These are phyloP conservation scores for Oscheius myriophilus DNA, from an alignment of 2,888 invertebrate genomes.

Conservation along the genomic window DNA sequence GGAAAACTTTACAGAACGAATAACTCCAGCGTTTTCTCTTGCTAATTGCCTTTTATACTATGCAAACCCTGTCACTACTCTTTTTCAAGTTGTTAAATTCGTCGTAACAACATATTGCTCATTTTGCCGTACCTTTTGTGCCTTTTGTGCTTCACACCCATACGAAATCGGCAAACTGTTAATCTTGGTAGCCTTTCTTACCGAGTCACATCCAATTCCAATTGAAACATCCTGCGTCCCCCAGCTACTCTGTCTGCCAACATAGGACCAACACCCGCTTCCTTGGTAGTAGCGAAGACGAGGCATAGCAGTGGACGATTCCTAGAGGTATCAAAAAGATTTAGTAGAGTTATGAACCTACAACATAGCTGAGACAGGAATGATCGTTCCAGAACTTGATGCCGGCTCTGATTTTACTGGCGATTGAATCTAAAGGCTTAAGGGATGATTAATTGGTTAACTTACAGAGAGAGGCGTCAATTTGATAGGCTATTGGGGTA, in stretches of 20 bases:
- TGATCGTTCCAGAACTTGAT: slow-evolving; percentile 44
- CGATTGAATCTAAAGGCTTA: slow-evolving; percentile 14
- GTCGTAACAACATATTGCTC: no score
- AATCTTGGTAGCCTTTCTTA: no score
- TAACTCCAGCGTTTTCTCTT: no score
- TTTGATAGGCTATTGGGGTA: slow-evolving; percentile 35
- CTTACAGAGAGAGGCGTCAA: slow-evolving; percentile 34
- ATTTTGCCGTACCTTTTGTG: no score
- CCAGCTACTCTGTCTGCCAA: slow-evolving; percentile 34
- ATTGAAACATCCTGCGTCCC: slow-evolving; percentile 38
- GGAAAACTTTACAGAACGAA: no score
- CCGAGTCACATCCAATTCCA: slow-evolving; percentile 37
- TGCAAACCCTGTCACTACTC: no score
- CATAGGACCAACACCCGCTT: slow-evolving; percentile 46
- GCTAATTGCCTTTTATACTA: no score
- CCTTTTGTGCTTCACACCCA: no score
- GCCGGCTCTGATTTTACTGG: slow-evolving; percentile 37
- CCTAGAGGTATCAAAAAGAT: slow-evolving; percentile 24
- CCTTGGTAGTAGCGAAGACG: slow-evolving; percentile 32
- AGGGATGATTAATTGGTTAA: not conserved
- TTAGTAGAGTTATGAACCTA: not conserved
- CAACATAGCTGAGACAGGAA: slow-evolving; percentile 36
- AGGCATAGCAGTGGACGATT: slow-evolving; percentile 25
- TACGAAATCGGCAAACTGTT: no score
- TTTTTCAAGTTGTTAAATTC: no score